A percentile compares a stretch with the other conserved stretches of the same genome.
phyloP scores from a whole-genome alignment of 2,797 vertebrate species.

The Ataeniobius toweri region DNA sequence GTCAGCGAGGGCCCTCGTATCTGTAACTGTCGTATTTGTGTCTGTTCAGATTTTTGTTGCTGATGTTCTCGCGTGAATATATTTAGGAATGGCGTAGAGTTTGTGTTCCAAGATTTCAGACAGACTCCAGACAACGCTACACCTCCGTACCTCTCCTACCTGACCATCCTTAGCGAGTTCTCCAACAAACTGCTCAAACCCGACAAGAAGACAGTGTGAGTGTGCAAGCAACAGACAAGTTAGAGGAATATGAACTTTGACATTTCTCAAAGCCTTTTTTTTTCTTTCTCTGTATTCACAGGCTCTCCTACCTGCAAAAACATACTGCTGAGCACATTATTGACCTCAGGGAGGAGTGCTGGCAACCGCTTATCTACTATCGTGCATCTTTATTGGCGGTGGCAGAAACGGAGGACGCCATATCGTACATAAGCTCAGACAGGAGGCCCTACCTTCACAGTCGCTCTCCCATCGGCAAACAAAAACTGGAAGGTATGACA shows the following conservation, averaged over 20 bases:
- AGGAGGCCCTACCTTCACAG: constrained; percentile 65
- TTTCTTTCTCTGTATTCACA: constrained; percentile 46
- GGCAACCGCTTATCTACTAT: constrained; percentile 87
- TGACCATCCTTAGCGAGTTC: constrained; percentile 89
- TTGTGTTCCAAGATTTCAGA: constrained; percentile 85
- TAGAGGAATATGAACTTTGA: neutral
- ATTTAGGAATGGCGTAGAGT: constrained; percentile 88
- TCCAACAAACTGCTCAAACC: constrained; percentile 90
- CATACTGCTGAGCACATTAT: constrained; percentile 78
- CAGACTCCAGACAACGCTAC: constrained; percentile 73
- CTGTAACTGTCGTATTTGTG: neutral
- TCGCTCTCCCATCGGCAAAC: constrained; percentile 62
- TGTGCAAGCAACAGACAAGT: constrained; percentile 10
- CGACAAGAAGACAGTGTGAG: constrained; percentile 92
- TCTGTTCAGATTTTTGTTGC: neutral
- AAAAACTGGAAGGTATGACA: constrained; percentile 66
- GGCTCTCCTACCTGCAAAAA: constrained; percentile 86
- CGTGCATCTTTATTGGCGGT: constrained; percentile 84
- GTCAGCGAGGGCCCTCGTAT: constrained; percentile 56
- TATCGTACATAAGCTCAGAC: constrained; percentile 78
- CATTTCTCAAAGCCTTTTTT: constrained; percentile 8
- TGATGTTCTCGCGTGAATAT: constrained; percentile 16
- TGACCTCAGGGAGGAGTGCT: constrained; percentile 81
- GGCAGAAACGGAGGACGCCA: constrained; percentile 83
- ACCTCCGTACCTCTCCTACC: constrained; percentile 85